Base-by-base conservation (phyloP, 2,888 invertebrate species). In the Pandemis corylana region DNA sequence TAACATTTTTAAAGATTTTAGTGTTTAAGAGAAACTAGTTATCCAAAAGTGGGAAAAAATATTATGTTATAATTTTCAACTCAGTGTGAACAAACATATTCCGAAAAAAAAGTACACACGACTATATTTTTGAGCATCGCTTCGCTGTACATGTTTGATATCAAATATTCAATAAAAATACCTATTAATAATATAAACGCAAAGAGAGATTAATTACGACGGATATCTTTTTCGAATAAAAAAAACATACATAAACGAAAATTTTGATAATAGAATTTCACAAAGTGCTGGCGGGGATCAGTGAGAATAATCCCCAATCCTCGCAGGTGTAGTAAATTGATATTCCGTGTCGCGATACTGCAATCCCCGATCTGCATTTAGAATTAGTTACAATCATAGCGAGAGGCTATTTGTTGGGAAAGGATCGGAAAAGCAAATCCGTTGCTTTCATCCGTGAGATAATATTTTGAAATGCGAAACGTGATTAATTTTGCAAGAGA, bases 281-380 rank as follows among this genome's bases (percentile, higher is more conserved):
- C 71, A 76, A 78, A 76, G 74, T 68, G 75, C 72, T 64, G 64
- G 41, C 49, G 51, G 72, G 36, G 56, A 72, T 69, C 71, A 66
- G 59, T 67, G 77, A 70, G 74, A 76, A 77, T 78, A 76, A 76
- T 77, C 71, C 76, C 69, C 69, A 72, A 77, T 77, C 76, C 77
- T 49, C 56, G 53, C 76, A 78, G 75, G 77, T 79, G 77, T 77
- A 73, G 72, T 76, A 78, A 78, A 79, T 78, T 78, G 79, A 77
- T 78, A 77, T 77, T 75, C 76, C 77, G 71, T 78, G 79, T 79
- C 61, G 70, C 76, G 36, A 71, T 56, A 68, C 65, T 67, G 76
- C 72, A 68, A 62, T 67, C 66, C 68, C 65, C 62, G 76, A 53
- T 73, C 63, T 63, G 64, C 72, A 74, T 71, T 70, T 49, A 74